These are phyloP conservation scores for Hesperophylax magnus DNA, from an alignment of 1,140 invertebrate species.

Conservation along the genomic window DNA sequence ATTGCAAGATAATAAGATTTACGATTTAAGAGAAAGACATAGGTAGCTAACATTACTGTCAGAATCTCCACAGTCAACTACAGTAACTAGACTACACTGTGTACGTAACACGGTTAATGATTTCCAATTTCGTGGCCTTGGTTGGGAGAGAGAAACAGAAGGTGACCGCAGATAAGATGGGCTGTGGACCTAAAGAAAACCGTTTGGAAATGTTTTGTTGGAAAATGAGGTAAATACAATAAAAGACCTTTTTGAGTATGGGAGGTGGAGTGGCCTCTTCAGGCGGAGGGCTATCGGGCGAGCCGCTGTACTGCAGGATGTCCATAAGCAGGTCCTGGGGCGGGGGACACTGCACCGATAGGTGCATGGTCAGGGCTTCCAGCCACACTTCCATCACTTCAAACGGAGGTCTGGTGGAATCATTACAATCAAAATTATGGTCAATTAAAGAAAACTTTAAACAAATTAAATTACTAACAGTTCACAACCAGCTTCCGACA, in stretches of 20 bases:
- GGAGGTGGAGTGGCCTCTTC: constrained; percentile 1
- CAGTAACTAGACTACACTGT: no score
- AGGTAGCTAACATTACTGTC: no score
- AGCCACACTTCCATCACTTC: constrained; percentile 90
- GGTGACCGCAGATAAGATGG: no score
- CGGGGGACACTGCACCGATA: constrained; percentile 75
- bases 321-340: constrained; percentile 82
- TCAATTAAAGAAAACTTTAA: not conserved
- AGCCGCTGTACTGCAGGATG: constrained; percentile 79
- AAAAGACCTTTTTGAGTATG: constrained; percentile 41
- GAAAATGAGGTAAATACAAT: constrained; percentile 4
- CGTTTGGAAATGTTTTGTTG: not conserved
- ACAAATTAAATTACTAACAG: no score
- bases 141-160: no score
- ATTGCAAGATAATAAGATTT: no score
- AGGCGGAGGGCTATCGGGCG: constrained; percentile 39
- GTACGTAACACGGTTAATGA: no score
- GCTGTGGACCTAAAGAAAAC: not conserved
- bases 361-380: constrained; percentile 81
- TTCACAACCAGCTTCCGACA: no score
- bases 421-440: not conserved
- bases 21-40: no score
- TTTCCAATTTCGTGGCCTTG: no score
- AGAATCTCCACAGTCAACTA: no score
- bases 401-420: constrained; percentile 80